These are phyloP conservation scores for Myathropa florea DNA, from an alignment of 2,888 invertebrate species.

Conservation along the genomic window DNA sequence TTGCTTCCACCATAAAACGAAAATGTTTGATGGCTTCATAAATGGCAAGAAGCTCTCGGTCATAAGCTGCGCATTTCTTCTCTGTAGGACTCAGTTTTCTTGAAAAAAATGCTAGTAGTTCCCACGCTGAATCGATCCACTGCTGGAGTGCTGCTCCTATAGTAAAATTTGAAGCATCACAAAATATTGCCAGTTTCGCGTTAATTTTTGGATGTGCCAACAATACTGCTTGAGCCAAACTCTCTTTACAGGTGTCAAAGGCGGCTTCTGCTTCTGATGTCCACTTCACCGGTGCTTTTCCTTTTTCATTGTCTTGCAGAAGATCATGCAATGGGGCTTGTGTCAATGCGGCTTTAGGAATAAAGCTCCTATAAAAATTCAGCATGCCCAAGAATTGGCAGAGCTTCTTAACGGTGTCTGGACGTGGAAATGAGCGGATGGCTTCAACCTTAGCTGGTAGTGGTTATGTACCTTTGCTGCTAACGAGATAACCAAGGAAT, in stretches of 20 bases:
- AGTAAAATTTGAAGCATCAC: neutral
- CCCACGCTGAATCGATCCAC: neutral
- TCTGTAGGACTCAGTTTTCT: constrained; percentile 74
- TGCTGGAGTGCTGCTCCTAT: neutral
- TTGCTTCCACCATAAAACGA: constrained; percentile 49
- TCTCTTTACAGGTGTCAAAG: neutral
- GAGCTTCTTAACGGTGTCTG: neutral
- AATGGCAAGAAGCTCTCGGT: constrained; percentile 4
- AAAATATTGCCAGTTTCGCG: neutral
- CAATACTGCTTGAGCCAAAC: neutral
- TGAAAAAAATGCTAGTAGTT: constrained; percentile 16
- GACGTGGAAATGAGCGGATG: neutral
- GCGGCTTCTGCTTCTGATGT: neutral
- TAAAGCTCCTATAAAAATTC: neutral
- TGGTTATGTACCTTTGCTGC: neutral
- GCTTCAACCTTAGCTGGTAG: neutral
- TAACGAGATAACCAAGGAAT: neutral
- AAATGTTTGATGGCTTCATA: constrained; percentile 51
- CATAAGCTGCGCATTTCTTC: constrained; percentile 72
- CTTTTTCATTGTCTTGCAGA: neutral
- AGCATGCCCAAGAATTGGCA: neutral
- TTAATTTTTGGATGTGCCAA: neutral
- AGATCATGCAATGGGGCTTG: neutral
- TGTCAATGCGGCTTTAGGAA: neutral
- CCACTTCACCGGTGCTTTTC: too few relatives aligned